These are phyloP conservation scores for Lepus americanus DNA, from an alignment of 2,113 vertebrate species.

Conservation along the genomic window DNA sequence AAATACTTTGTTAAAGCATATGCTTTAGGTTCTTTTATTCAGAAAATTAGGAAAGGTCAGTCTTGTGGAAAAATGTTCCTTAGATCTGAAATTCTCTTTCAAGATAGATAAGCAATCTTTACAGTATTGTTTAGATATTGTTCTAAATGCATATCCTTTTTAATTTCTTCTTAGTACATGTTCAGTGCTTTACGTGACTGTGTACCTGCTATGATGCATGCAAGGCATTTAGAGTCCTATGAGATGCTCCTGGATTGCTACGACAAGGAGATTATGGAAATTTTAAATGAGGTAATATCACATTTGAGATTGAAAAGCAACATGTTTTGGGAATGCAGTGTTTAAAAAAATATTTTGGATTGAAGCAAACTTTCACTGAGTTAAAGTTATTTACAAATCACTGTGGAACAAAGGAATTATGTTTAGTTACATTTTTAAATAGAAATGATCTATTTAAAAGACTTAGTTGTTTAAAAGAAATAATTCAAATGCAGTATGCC, in stretches of 20 bases:
- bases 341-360: conserved; percentile 13
- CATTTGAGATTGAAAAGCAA: conserved; percentile 30
- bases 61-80: conserved; percentile 21
- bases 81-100: neutral
- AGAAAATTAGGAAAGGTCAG: conserved; percentile 13
- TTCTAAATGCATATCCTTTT: conserved; percentile 19
- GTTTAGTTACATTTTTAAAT: neutral
- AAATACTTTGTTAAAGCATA: neutral
- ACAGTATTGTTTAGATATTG: neutral
- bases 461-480: neutral
- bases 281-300: conserved; percentile 93
- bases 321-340: conserved; percentile 27
- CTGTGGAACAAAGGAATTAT: neutral
- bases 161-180: conserved; percentile 93
- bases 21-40: conserved; percentile 35
- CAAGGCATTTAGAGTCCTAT: conserved; percentile 95
- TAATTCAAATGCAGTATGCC: neutral
- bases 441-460: neutral
- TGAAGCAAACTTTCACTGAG: neutral
- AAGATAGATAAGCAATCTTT: conserved; percentile 25
- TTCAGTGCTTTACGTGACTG: conserved; percentile 97
- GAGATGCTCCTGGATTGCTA: conserved; percentile 95
- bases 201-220: conserved; percentile 95
- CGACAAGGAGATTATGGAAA: conserved; percentile 97
- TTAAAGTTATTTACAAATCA: conserved; percentile 34